Base-by-base conservation (phyloP, 2,888 invertebrate genomes). In the Uloborus plumipes region DNA sequence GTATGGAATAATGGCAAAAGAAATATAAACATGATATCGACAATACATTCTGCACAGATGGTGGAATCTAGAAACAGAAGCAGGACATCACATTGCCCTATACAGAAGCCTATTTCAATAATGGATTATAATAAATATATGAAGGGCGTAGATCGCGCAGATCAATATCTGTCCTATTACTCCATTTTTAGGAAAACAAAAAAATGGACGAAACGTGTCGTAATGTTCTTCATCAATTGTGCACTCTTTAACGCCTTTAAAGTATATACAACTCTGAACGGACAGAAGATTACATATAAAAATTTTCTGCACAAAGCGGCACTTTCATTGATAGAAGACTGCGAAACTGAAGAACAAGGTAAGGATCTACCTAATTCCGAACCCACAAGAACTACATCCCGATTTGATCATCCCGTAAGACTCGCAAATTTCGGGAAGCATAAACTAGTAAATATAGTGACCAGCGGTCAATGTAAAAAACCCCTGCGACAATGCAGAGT, bases 351-450 rank as follows among this genome's bases (percentile, higher is more conserved):
- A 62, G 62, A 62, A 31, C 62, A 31, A 62, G 62, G 31, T 62
- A n/a, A n/a, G n/a, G n/a, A 62, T 62, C 62, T 62, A 62, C 62
- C 62, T 62, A 62, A 22, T 62, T 62, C 62, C 62, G 62, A 62
- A 62, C 59, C 59, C 53, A 53, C 53, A 53, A 53, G 53, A 53
- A 53, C 53, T 11, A 53, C 53, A 53, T 53, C 53, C 53, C 53
- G 53, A 53, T 53, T 53, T 53, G 53, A 53, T 53, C 53, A 53
- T 53, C 53, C 53, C 53, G 53, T 3, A 53, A 53, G 53, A 53
- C 2, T 53, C 4, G 53, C 2, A 53, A 53, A 53, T 53, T 53
- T 53, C 53, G 53, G 53, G 11, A 53, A 53, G 53, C 53, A 9
- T 53, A 59, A 59, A 59, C 59, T 59, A 59, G 59, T 59, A 59